Base-by-base conservation (phyloP, 2,113 vertebrate species). In the Quiscalus mexicanus region DNA sequence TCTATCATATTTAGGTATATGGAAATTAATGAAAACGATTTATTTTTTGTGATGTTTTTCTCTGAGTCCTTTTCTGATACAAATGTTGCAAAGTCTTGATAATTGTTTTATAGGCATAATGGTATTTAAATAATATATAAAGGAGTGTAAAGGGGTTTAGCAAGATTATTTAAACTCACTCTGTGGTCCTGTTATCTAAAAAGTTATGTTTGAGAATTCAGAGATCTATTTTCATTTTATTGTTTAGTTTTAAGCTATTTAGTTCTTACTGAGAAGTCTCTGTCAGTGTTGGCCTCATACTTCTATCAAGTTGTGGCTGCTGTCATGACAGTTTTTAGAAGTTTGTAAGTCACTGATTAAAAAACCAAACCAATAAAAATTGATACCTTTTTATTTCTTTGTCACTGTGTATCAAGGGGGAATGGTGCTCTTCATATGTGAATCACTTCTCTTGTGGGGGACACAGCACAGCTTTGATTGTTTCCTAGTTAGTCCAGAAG, bases 321-420 rank as follows among this genome's bases (percentile, higher is more conserved):
- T 95, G 42, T 59, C 15, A 1, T n/a, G 30, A 68, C 12, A 16
- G 13, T 75, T 82, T 52, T 5, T 35, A 23, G 55, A 64, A 35
- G 15, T 12, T 90, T 63, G 2, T 67, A 35, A 65, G 19, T 62
- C 10, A 28, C 42, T 82, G 19, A 25, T 60, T 28, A 9, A 45
- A 69, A 42, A 42, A 42, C 0, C 6, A 6, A 37, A 18, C 0
- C 35, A 45, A 10, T 3, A 17, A 11, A 35, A 7, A 3, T 59
- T 41, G 10, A 8, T 55, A 27, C 7, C 7, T 74, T 74, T 16
- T 70, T 78, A 20, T 58, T 37, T n/a, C 14, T 42, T 65, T 75
- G 70, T 69, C 33, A 25, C 33, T 69, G 24, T 31, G 23, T 83
- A 30, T 56, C 25, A 52, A 3, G 41, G 23, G 30, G 33, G 21